Evolutionary conservation across 2,113 vertebrate species (phyloP).

Genomic region (Microcebus jonahi): DNA sequence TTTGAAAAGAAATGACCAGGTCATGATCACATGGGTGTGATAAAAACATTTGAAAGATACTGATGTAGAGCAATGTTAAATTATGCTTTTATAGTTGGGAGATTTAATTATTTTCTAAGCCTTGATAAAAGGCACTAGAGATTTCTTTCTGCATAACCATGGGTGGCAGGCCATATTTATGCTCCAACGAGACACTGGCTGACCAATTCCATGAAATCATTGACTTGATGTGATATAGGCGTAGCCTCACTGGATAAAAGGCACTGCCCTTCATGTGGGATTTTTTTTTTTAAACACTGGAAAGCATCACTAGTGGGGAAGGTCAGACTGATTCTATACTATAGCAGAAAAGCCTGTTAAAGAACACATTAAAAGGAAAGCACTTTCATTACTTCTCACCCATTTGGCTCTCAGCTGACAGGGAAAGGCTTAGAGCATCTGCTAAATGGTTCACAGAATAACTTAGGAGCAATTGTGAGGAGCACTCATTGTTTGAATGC

Average conservation of each 20-base stretch:
- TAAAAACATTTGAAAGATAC: neutral
- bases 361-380: constrained; percentile 43
- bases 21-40: neutral
- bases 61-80: neutral
- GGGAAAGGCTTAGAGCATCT: neutral
- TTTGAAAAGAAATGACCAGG: no score
- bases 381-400: neutral
- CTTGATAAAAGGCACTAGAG: neutral
- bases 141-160: neutral
- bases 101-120: neutral
- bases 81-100: neutral
- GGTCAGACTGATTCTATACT: constrained; percentile 13
- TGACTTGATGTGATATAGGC: neutral
- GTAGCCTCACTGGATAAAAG: neutral
- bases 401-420: neutral
- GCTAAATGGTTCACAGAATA: constrained; percentile 39
- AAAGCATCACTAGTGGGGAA: neutral
- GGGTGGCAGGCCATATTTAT: neutral
- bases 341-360: neutral
- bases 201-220: neutral
- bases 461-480: neutral
- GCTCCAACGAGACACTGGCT: neutral
- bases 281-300: neutral
- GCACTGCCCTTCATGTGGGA: neutral
- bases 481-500: constrained; percentile 22